Base-by-base conservation (phyloP, 2,113 vertebrate species). In the Lepus timidus region DNA sequence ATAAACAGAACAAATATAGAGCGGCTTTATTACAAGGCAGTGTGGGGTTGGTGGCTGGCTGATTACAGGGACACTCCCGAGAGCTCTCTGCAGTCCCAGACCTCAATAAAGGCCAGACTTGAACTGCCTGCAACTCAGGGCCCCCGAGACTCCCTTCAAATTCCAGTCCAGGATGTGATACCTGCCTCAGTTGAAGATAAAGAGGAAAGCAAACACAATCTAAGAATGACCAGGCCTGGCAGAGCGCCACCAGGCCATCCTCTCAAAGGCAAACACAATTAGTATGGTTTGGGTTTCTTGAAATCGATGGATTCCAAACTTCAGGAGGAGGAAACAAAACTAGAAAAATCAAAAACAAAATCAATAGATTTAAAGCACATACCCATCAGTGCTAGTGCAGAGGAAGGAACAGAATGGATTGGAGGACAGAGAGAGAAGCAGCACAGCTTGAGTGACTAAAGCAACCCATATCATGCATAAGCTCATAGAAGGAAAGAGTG, bases 1-100 rank as follows among this genome's bases (percentile, higher is more conserved):
- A 98, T 97, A 98, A 98, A 98, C 97, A 98, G 98, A 98, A 98
- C 97, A 98, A 98, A 98, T 98, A 99, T 98, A 98, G 98, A 98
- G 98, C 95, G 92, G 97, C 97, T 97, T 98, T 98, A 98, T 98
- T 99, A 98, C 98, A 99, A 98, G 98, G 98, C 97, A 97, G 96
- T 96, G 97, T 96, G 98, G 96, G 96, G 96, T 97, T 98, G 96
- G 98, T 98, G 98, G 98, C 98, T 98, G 97, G 89, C 97, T 98
- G 98, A 99, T 98, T 98, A 98, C 97, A 98, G 98, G 98, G 98
- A 97, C 97, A 97, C 97, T 98, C 97, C 97, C 96, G 97, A 95
- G 97, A 97, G 95, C 36, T 25, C 97, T 96, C 93, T 17, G 33
- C 97, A 94, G 97, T 93, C 97, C 97, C 97, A 98, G 94, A 98